Evolutionary conservation across 2,797 vertebrate genomes (phyloP), one percentile per base, ranked within the genome.

Genomic region (Avahi laniger): DNA sequence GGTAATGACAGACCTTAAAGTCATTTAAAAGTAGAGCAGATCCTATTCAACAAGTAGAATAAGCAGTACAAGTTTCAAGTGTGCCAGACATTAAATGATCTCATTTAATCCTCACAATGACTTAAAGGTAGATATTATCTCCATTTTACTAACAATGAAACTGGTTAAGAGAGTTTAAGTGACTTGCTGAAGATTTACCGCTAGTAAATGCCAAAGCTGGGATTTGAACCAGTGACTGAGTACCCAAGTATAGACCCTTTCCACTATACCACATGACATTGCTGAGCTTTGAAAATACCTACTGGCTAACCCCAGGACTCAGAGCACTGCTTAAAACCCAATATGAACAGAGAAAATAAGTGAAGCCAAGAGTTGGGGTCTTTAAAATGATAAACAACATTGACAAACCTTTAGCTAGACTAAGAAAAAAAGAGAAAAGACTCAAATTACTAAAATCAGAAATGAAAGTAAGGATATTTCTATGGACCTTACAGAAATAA

Each of bases 1-100:
- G 41, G 38, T 81, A 75, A 89, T 79, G 22, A 65, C 5, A 92
- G 48, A 81, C 30, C 43, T 87, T 90, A 75, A 91, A 90, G 88
- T 85, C 87, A 96, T 63, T 59, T 89, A 43, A 59, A 93, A 96
- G 65, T 12, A 82, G 14, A 93, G 38, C 22, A 84, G 20, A 48
- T 69, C 20, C n/a, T 95, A 82, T 5, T 1, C 70, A 72, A 95
- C 13, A 57, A 81, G 75, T 13, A 50, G 5, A 85, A 14, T 57
- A 57, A 93, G 22, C 2, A 46, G 52, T 28, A 82, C 30, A 67
- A 57, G 48, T 43, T 79, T 0, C 50, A 52, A 81, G 28, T 22
- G 33, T 72, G 28, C 38, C 81, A 78, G 33, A 81, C 26, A 92
- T 20, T 35, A 76, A 46, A 52, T 41, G 26, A 89, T 59, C 50